A percentile compares a stretch with the other conserved stretches of the same genome.
phyloP scores from a whole-genome alignment of 2,113 vertebrate species.

The Hippopotamus amphibius region DNA sequence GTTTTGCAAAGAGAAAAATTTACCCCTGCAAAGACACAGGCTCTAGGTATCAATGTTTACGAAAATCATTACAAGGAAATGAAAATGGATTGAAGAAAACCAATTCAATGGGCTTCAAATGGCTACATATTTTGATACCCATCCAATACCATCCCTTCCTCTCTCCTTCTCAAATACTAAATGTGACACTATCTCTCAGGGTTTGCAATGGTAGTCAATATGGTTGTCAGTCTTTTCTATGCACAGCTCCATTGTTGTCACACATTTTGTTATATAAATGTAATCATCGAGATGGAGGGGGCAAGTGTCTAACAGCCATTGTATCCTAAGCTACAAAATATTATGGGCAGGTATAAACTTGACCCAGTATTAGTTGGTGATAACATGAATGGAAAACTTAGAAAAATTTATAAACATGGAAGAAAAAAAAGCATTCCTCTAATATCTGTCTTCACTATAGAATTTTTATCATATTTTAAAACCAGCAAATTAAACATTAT shows the following conservation, averaged over 20 bases:
- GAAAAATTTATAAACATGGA: neutral
- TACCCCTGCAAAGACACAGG: neutral
- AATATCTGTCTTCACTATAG: neutral
- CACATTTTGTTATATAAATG: neutral
- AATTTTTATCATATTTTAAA: neutral
- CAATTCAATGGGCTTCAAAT: neutral
- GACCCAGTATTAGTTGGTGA: neutral
- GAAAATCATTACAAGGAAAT: neutral
- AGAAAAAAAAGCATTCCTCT: neutral
- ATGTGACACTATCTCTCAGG: neutral
- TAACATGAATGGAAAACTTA: neutral
- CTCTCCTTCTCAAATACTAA: neutral
- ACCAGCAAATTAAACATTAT: constrained; percentile 9
- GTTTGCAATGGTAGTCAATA: neutral
- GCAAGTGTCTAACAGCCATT: neutral
- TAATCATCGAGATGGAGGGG: neutral
- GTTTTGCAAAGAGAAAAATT: constrained; percentile 29
- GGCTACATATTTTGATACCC: neutral
- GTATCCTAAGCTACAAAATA: neutral
- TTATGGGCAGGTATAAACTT: neutral
- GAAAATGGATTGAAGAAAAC: neutral
- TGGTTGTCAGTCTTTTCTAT: neutral
- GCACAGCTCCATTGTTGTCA: neutral
- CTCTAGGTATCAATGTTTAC: neutral
- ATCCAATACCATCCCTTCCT: neutral